Evolutionary conservation across 2,797 vertebrate species (phyloP).

Genomic region (Pipistrellus nathusii): DNA sequence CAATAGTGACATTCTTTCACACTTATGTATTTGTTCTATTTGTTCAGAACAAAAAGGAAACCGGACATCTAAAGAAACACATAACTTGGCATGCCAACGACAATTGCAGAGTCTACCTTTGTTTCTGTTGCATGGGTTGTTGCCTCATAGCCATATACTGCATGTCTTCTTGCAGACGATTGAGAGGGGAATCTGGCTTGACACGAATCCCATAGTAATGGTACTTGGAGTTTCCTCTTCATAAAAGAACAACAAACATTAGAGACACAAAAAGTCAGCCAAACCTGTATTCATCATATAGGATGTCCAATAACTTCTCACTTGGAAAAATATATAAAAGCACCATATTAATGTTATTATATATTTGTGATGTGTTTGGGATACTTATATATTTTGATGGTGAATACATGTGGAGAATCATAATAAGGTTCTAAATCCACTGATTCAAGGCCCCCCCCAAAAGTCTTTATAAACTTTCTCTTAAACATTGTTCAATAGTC

Average conservation of each 20-base stretch:
- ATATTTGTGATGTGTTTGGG: neutral
- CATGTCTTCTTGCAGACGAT: conserved; percentile 92
- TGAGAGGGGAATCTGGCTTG: conserved; percentile 92
- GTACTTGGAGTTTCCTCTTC: conserved; percentile 92
- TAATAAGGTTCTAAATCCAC: conserved; percentile 28
- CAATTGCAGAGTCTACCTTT: conserved; percentile 86
- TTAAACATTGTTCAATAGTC: conserved; percentile 17
- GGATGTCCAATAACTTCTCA: neutral
- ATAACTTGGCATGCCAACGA: neutral
- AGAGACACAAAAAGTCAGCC: conserved; percentile 67
- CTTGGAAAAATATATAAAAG: conserved; percentile 15
- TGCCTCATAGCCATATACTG: conserved; percentile 93
- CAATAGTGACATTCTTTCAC: neutral
- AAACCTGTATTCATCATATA: neutral
- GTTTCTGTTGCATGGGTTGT: conserved; percentile 92
- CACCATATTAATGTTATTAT: neutral
- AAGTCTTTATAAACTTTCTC: conserved; percentile 16
- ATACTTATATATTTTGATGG: neutral
- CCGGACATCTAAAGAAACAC: neutral
- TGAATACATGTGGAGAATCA: neutral
- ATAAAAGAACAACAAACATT: conserved; percentile 72
- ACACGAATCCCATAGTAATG: conserved; percentile 92
- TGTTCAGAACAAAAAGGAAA: neutral
- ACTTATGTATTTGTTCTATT: neutral
- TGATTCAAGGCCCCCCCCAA: neutral